These are phyloP conservation scores for Poliocrania exsul DNA, from an alignment of 2,797 vertebrate genomes.

Conservation along the genomic window DNA sequence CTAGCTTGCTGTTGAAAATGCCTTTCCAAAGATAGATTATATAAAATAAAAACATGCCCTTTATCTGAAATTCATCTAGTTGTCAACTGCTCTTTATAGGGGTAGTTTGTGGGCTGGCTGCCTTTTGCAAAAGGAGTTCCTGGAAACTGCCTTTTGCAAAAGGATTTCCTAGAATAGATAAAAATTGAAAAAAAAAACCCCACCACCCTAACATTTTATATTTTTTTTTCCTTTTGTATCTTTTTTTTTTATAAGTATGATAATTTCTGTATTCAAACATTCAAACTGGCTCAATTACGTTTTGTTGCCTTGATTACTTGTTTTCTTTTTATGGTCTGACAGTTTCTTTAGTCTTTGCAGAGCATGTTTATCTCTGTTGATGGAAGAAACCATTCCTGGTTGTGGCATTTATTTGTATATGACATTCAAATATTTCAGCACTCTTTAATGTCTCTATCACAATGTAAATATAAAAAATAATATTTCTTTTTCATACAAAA, in stretches of 20 bases:
- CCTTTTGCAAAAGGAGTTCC: neutral
- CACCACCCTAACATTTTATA: neutral
- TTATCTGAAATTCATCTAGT: neutral
- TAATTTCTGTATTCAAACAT: neutral
- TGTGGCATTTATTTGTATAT: neutral
- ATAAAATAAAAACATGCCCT: conserved; percentile 16
- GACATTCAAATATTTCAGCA: neutral
- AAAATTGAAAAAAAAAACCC: neutral
- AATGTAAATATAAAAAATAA: neutral
- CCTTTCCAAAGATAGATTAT: conserved; percentile 31
- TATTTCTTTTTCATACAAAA: neutral
- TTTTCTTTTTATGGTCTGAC: neutral
- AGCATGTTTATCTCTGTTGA: neutral
- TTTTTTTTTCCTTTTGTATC: neutral
- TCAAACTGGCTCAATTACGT: neutral
- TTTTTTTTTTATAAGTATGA: neutral
- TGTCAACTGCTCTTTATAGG: neutral
- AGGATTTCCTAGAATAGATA: neutral
- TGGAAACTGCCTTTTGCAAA: neutral
- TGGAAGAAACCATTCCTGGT: neutral
- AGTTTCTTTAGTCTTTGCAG: neutral
- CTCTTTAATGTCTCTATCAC: neutral
- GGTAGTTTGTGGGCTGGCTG: neutral
- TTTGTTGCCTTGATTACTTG: neutral
- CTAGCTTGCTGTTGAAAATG: conserved; percentile 11